Evolutionary conservation across 2,113 vertebrate species (phyloP).

Genomic region (Rattus norvegicus): DNA sequence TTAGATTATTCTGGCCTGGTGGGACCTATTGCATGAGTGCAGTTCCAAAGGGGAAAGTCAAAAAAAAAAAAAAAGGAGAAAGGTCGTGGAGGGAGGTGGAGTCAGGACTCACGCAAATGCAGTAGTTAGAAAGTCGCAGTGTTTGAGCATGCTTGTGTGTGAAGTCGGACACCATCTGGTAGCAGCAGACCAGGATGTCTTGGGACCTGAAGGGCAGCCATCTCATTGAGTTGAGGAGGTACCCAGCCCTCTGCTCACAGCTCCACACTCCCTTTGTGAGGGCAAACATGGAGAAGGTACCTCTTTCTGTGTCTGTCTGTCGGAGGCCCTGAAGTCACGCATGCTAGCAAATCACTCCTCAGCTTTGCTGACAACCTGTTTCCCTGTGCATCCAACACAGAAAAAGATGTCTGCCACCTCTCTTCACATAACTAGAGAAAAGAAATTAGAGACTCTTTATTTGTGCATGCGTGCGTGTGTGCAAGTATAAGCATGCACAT

Average conservation of each 20-base stretch:
- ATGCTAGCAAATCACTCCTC: background rate
- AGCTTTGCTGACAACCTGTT: background rate
- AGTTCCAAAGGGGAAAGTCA: background rate
- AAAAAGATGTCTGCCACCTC: background rate
- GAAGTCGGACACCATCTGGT: background rate
- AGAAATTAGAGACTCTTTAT: background rate
- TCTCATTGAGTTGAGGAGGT: background rate
- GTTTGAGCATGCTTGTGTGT: background rate
- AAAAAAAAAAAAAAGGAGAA: background rate
- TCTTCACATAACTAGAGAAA: background rate
- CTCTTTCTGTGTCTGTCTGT: background rate
- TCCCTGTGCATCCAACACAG: background rate
- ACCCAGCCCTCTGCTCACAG: background rate
- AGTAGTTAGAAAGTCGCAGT: background rate
- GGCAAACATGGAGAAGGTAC: background rate
- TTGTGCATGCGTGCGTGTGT: no score
- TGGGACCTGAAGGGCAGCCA: background rate
- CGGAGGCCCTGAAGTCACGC: background rate
- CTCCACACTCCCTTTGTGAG: background rate
- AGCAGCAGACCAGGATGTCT: background rate
- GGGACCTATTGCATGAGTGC: background rate
- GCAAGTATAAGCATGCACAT: no score
- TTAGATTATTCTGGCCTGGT: background rate
- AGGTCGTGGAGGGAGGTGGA: background rate
- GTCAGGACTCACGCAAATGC: background rate